Percentiles rank a stretch among this genome's conserved stretches.
Evolutionary conservation across 2,113 vertebrate species (phyloP).

Genomic region (Hemichromis elongatus): DNA sequence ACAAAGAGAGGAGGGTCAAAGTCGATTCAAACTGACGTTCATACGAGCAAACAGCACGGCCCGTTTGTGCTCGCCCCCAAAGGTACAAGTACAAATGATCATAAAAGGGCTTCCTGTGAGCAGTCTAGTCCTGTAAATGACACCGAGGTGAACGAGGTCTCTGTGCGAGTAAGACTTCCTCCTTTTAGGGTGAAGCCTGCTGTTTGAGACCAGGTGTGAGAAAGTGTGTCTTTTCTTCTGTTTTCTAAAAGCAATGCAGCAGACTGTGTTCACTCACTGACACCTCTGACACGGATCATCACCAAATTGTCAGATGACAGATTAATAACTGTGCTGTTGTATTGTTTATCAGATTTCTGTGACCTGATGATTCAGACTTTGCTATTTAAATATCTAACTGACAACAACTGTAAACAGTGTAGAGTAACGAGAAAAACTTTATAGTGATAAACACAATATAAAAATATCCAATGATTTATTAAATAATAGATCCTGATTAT

Average conservation of each 20-base stretch:
- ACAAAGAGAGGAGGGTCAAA: background rate
- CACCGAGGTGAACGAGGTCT: background rate
- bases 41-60: background rate
- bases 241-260: background rate
- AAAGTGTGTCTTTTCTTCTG: background rate
- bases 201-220: background rate
- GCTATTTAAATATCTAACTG: too few species aligned
- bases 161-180: background rate
- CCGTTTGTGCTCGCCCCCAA: background rate
- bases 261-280: background rate
- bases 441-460: too few species aligned
- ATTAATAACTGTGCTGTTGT: background rate
- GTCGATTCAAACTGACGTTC: background rate
- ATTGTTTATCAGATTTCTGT: background rate
- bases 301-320: background rate
- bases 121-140: background rate
- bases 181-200: background rate
- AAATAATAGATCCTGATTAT: too few species aligned
- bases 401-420: too few species aligned
- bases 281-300: background rate
- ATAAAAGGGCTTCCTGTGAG: background rate
- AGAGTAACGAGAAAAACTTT: too few species aligned
- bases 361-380: background rate
- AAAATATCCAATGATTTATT: too few species aligned
- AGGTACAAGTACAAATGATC: background rate